Evolutionary conservation across 2,797 vertebrate species (phyloP).

Genomic region (Danio tinwini): DNA sequence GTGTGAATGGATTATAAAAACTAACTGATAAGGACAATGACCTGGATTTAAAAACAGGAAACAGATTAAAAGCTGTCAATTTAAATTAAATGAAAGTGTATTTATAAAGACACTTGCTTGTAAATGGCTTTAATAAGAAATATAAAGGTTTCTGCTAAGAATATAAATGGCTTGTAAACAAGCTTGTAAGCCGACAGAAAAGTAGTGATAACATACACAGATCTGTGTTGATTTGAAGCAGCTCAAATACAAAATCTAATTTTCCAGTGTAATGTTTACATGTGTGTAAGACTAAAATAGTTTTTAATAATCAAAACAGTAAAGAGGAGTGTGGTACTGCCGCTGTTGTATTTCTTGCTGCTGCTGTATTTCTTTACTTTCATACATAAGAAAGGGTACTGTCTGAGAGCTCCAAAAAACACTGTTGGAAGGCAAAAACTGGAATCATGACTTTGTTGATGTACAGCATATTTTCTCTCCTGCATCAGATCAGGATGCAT

Average conservation of each 20-base stretch:
- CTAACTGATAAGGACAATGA: background rate
- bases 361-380: too few relatives aligned
- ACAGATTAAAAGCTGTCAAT: background rate
- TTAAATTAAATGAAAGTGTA: background rate
- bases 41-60: background rate
- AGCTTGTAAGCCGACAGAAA: background rate
- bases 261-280: background rate
- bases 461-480: too few relatives aligned
- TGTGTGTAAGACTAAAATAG: too few relatives aligned
- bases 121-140: slow-evolving; percentile 10
- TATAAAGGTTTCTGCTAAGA: background rate
- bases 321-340: too few relatives aligned
- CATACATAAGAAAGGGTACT: too few relatives aligned
- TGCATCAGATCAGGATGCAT: too few relatives aligned
- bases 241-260: background rate
- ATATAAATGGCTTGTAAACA: background rate
- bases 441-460: too few relatives aligned
- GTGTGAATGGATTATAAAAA: slow-evolving; percentile 24
- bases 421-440: too few relatives aligned
- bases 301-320: too few relatives aligned
- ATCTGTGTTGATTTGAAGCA: background rate
- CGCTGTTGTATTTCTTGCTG: too few relatives aligned
- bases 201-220: background rate
- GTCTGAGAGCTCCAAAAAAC: too few relatives aligned
- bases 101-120: background rate